Evolutionary conservation across 2,888 invertebrate species (phyloP).

Genomic region (Lamellibrachia satsuma): DNA sequence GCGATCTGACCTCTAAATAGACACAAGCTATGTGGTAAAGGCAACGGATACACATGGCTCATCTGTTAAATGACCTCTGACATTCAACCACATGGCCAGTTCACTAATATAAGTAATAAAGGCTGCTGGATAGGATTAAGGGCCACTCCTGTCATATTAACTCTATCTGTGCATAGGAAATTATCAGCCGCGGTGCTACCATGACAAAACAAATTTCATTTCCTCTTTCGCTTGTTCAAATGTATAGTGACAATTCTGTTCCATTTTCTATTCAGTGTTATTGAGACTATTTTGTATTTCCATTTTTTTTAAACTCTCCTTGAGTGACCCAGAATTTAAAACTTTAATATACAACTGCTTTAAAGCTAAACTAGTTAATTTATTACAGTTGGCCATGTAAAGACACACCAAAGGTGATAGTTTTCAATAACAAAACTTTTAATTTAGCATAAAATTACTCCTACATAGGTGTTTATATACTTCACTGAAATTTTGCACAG

Average conservation of each 20-base stretch:
- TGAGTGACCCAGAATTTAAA: not conserved
- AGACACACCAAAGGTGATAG: too few species aligned
- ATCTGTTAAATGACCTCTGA: too few species aligned
- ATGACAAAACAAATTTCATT: too few species aligned
- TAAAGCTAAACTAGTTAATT: not conserved
- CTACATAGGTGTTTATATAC: too few species aligned
- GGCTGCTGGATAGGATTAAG: not conserved
- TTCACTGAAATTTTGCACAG: too few species aligned
- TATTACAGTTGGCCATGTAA: too few species aligned
- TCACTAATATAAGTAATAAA: not conserved
- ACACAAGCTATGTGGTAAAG: too few species aligned
- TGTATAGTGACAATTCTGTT: not conserved
- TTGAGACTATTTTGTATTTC: not conserved
- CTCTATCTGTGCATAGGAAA: not conserved
- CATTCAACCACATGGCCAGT: not conserved
- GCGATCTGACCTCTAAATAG: too few species aligned
- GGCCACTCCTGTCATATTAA: not conserved
- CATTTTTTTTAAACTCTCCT: not conserved
- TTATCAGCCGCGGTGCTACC: not conserved
- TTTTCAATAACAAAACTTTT: too few species aligned
- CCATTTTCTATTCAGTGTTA: not conserved
- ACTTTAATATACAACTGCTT: not conserved
- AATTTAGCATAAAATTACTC: too few species aligned
- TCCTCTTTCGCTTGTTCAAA: too few species aligned
- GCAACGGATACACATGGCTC: too few species aligned